Percentiles rank a stretch among this genome's conserved stretches.
phyloP scores from a whole-genome alignment of 2,797 vertebrate genomes.

The Platyrinchus mystaceus region DNA sequence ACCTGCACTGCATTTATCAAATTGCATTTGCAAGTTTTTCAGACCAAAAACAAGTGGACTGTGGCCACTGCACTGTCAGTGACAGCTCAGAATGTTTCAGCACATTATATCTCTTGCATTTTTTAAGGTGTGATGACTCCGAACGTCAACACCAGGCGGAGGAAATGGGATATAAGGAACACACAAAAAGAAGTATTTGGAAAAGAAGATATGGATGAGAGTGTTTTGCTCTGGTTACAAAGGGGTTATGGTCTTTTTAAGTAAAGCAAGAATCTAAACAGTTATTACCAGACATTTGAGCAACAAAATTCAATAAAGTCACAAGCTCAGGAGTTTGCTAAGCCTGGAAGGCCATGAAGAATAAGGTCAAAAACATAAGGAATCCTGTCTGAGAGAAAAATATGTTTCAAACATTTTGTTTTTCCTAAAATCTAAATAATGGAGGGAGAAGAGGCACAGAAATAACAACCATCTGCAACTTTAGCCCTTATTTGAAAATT shows the following conservation, averaged over 20 bases:
- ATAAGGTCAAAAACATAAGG: not conserved
- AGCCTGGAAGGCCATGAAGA: not conserved
- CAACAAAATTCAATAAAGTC: not conserved
- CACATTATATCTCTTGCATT: not conserved
- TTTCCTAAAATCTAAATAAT: not conserved
- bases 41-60: not conserved
- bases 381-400: not conserved
- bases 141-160: not conserved
- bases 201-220: not conserved
- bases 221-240: not conserved
- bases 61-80: not conserved
- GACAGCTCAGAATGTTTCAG: not conserved
- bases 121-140: not conserved
- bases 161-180: not conserved
- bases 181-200: not conserved
- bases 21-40: not conserved
- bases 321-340: not conserved
- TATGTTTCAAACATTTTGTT: not conserved
- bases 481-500: not conserved
- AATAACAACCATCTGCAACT: not conserved
- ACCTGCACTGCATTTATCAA: not conserved
- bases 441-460: not conserved
- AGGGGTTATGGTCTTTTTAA: not conserved
- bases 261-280: not conserved
- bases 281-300: not conserved